A percentile compares a stretch with the other conserved stretches of the same genome.
Evolutionary conservation across 2,888 invertebrate species (phyloP).

Genomic region (Cryptocephalus primarius): DNA sequence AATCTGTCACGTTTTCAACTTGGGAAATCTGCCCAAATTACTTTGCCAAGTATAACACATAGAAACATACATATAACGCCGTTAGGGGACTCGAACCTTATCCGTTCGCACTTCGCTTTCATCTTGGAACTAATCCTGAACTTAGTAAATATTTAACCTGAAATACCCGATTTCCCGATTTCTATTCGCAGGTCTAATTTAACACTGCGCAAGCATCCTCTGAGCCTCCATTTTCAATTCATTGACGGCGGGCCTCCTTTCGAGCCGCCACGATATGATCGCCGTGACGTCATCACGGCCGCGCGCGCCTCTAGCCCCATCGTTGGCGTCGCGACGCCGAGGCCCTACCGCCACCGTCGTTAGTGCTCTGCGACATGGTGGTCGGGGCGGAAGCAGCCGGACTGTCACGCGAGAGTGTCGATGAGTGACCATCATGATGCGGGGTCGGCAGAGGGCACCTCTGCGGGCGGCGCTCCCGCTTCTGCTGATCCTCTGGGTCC

Average conservation of each 20-base stretch:
- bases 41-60: too few species aligned
- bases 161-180: too few species aligned
- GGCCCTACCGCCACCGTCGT: constrained; percentile 3
- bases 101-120: too few species aligned
- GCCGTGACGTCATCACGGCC: background rate
- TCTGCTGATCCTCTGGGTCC: constrained; percentile 23
- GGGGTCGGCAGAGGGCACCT: constrained; percentile 30
- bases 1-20: too few species aligned
- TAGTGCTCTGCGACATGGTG: constrained; percentile 27
- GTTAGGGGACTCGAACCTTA: too few species aligned
- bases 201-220: too few species aligned
- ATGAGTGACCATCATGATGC: constrained; percentile 31
- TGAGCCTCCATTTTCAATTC: background rate
- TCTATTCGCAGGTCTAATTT: too few species aligned
- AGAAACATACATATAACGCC: too few species aligned
- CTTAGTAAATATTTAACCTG: too few species aligned
- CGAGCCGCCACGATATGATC: background rate
- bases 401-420: constrained; percentile 23
- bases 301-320: background rate
- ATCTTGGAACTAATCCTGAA: too few species aligned
- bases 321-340: background rate
- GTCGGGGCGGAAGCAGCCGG: constrained; percentile 12
- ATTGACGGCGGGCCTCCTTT: background rate
- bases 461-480: constrained; percentile 28
- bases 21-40: too few species aligned